Evolutionary conservation across 2,113 vertebrate species (phyloP).

Genomic region (Pampusana beccarii): DNA sequence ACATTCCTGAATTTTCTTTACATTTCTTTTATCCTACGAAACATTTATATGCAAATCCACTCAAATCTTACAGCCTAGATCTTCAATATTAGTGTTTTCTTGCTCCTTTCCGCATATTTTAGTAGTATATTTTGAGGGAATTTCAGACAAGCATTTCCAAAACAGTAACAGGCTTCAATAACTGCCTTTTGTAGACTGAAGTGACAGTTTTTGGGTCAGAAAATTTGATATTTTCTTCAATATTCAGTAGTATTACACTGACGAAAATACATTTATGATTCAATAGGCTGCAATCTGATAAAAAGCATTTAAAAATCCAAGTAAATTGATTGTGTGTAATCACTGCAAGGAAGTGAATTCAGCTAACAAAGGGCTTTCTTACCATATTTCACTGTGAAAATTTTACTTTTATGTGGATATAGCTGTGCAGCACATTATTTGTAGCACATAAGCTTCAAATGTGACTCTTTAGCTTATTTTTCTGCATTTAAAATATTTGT

Average conservation of each 20-base stretch:
- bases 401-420: neutral
- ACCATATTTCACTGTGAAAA: neutral
- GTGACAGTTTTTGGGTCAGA: constrained; percentile 15
- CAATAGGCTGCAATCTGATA: constrained; percentile 52
- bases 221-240: constrained; percentile 31
- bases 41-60: constrained; percentile 14
- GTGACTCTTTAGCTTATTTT: constrained; percentile 1
- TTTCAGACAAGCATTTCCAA: constrained; percentile 30
- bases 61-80: neutral
- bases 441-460: constrained; percentile 35
- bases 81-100: neutral
- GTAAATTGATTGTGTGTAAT: neutral
- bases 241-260: constrained; percentile 13
- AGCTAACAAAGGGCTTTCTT: constrained; percentile 5
- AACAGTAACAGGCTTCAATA: constrained; percentile 29
- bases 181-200: constrained; percentile 22
- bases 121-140: constrained; percentile 25
- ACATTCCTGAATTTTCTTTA: neutral
- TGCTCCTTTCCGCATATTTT: neutral
- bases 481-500: constrained; percentile 30
- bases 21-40: neutral
- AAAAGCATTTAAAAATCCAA: constrained; percentile 42
- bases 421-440: neutral
- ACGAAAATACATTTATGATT: constrained; percentile 32
- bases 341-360: constrained; percentile 14